Evolutionary conservation across 2,888 invertebrate species (phyloP).

Genomic region (Ectropis crepuscularia): DNA sequence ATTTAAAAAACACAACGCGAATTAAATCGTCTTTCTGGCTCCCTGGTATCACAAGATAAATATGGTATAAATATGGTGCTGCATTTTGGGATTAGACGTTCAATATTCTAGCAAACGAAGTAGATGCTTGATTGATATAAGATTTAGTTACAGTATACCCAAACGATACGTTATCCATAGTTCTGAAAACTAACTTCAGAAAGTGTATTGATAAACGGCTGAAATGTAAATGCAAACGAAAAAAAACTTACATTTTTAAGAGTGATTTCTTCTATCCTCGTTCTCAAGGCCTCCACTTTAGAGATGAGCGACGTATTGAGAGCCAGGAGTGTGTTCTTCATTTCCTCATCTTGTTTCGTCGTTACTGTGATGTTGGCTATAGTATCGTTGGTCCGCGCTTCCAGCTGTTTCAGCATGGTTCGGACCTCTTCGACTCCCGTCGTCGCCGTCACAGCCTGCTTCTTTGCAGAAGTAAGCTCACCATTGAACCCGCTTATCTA

Average conservation of each 20-base stretch:
- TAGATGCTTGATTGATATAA: too few relatives aligned
- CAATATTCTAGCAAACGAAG: too few relatives aligned
- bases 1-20: too few relatives aligned
- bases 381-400: constrained; percentile 70
- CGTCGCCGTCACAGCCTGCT: constrained; percentile 71
- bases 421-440: constrained; percentile 73
- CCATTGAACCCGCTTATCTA: constrained; percentile 83
- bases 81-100: too few relatives aligned
- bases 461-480: constrained; percentile 66
- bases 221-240: too few relatives aligned
- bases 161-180: too few relatives aligned
- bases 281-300: constrained; percentile 63
- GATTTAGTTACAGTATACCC: too few relatives aligned
- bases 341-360: constrained; percentile 58
- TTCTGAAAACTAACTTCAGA: too few relatives aligned
- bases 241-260: constrained; percentile 54
- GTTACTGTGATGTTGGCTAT: constrained; percentile 65
- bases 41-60: too few relatives aligned
- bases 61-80: too few relatives aligned
- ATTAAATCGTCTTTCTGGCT: too few relatives aligned
- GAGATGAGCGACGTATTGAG: constrained; percentile 66
- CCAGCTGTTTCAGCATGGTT: constrained; percentile 64
- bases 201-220: too few relatives aligned
- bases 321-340: constrained; percentile 56
- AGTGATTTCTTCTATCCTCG: constrained; percentile 64